A percentile compares a stretch with the other conserved stretches of the same genome.
Evolutionary conservation across 2,888 invertebrate species (phyloP).

Genomic region (Dendrolimus houi): DNA sequence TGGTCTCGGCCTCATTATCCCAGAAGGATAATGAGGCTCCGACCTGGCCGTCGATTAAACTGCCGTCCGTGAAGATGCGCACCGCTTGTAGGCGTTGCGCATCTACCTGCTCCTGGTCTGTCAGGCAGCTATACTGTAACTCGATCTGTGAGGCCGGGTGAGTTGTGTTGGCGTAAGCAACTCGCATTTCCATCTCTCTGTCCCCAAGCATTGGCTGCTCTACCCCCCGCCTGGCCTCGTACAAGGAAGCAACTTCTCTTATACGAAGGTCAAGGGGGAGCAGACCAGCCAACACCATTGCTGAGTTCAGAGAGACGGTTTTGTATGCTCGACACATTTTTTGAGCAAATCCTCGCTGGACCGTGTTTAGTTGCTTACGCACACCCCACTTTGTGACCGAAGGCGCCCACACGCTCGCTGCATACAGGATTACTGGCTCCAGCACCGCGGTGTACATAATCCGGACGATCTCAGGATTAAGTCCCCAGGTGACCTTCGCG

Average conservation of each 20-base stretch:
- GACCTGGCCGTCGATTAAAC: too few species aligned
- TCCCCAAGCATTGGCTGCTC: too few species aligned
- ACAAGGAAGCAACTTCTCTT: too few species aligned
- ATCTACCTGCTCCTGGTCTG: too few species aligned
- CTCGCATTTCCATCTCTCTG: constrained; percentile 2
- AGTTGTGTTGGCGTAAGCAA: too few species aligned
- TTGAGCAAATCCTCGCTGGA: constrained; percentile 10
- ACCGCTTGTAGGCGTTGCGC: too few species aligned
- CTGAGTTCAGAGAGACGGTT: constrained; percentile 11
- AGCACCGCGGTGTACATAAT: constrained; percentile 1
- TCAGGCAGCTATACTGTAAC: too few species aligned
- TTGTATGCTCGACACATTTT: constrained; percentile 7
- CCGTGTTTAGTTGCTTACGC: not conserved
- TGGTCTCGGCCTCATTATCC: too few species aligned
- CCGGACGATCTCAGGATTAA: constrained; percentile 3
- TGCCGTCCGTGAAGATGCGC: too few species aligned
- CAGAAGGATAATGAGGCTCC: too few species aligned
- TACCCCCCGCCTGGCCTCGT: too few species aligned
- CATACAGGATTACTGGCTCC: constrained; percentile 1
- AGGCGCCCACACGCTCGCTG: constrained; percentile 4
- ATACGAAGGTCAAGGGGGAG: constrained; percentile 6
- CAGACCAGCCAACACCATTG: constrained; percentile 5
- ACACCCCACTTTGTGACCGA: not conserved
- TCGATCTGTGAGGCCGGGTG: too few species aligned
- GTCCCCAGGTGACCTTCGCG: constrained; percentile 1